Base-by-base conservation (phyloP, 2,797 vertebrate species). In the Callimico goeldii region DNA sequence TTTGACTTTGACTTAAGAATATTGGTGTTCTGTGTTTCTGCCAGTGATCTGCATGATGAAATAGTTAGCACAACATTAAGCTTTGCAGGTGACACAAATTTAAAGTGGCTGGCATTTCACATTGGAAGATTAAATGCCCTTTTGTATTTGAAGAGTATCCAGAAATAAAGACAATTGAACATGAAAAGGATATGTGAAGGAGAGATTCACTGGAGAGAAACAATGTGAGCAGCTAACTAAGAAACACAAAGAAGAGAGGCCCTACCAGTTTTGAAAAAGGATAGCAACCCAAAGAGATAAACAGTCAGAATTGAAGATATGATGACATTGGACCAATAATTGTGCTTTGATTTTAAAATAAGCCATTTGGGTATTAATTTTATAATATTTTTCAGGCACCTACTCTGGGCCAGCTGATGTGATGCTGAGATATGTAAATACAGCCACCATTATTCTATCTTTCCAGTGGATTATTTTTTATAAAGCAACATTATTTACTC, bases 141-240 rank as follows among this genome's bases (percentile, higher is more conserved):
- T 79, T 70, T 46, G 12, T n/a, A 92, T 94, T 97, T 88, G 77
- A 95, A 94, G 79, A 86, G 39, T n/a, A 39, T 75, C 84, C 77
- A 77, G 52, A 92, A 96, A 41, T 36, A 86, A 82, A 95, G 90
- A 95, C 82, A 91, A 96, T 1, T 76, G 70, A 94, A 93, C 39
- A 52, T 64, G 90, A 95, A 95, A 97, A 94, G 87, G 81, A 41
- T 92, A 79, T 89, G n/a, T 46, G 48, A 95, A 97, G 64, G 91
- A 84, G 52, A 90, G 57, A 48, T 58, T 84, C 64, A 33, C 84
- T 10, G 15, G 82, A 61, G n/a, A 88, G 58, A 88, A 88, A 8
- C 24, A 86, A 50, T 4, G 3, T 41, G 19, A 82, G n/a, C 87
- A 79, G 39, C 5, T 36, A 46, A 24, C 30, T 9, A 91, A 92